Evolutionary conservation across 1,140 invertebrate genomes (phyloP), one percentile per base, ranked within the genome.

Genomic region (Luehdorfia chinensis): DNA sequence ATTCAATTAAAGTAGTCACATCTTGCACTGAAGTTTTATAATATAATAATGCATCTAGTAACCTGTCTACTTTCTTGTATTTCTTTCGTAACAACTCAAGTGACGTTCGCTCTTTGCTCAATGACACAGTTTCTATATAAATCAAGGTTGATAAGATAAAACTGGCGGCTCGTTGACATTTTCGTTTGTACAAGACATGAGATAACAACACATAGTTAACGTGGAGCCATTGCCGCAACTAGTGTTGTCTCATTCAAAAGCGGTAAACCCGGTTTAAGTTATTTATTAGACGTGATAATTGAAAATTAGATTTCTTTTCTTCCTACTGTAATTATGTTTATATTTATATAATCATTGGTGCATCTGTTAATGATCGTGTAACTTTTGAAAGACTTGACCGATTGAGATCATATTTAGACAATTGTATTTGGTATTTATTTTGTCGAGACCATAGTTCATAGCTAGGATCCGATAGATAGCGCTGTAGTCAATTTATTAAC

Each of bases 121-220:
- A 58, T 67, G 66, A 66, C 64, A 72, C 58, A 55, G 58, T 70
- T 67, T 56, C 50, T 62, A 65, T 65, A 71, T 67, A 70, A 75
- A 75, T 71, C 67, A 73, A 73, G 61, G 63, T 67, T 71, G 63
- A 71, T 73, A 73, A 73, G 71, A 77, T 73, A 77, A 67, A 62
- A 50, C 58, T 51, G 57, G 56, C 59, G 50, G 49, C 50, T 28
- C 52, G 59, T 56, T 64, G 5, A 18, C 23, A 14, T 61, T 12
- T 31, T 31, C 11, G 30, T 31, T 12, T 31, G 59, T 61, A 37
- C 36, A 19, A 36, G 43, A 46, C 44, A 56, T 46, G 33, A 56
- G 51, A 60, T 43, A 45, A 39, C 55, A 25, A 52, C n/a, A n/a
- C n/a, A 65, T 59, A 63, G 43, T 54, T 43, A 45, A 39, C 28